Percentiles rank a stretch among this genome's conserved stretches.
phyloP scores from a whole-genome alignment of 92 coral and sea anemone species.

The Umimayanthus kanabou region DNA sequence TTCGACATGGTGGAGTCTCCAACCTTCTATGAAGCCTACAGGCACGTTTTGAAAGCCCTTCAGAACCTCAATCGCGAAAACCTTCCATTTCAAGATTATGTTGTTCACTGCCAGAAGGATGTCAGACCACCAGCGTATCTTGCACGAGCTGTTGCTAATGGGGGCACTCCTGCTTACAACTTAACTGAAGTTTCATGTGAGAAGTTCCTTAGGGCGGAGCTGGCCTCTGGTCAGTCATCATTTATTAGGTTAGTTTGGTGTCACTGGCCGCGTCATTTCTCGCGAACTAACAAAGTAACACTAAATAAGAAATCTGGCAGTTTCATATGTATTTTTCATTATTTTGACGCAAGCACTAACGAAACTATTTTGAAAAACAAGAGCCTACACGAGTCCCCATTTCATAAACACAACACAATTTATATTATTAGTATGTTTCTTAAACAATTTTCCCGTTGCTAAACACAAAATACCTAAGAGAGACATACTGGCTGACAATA shows the following conservation, averaged over 20 bases:
- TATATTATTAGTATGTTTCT: too few relatives aligned
- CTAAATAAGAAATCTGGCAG: not conserved
- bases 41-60: conserved; percentile 74
- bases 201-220: not conserved
- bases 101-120: conserved; percentile 64
- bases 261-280: not conserved
- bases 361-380: too few relatives aligned
- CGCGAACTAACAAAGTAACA: not conserved
- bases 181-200: conserved; percentile 13
- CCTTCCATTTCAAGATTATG: conserved; percentile 78
- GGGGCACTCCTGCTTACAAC: conserved; percentile 34
- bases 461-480: too few relatives aligned
- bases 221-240: not conserved
- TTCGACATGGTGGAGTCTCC: conserved; percentile 87
- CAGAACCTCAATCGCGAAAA: conserved; percentile 57
- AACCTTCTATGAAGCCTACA: conserved; percentile 84
- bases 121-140: conserved; percentile 65
- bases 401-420: too few relatives aligned
- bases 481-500: not conserved
- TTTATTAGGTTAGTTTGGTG: not conserved
- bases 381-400: too few relatives aligned
- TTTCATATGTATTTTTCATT: too few relatives aligned
- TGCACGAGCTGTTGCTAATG: not conserved
- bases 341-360: too few relatives aligned
- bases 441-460: too few relatives aligned